Percentiles rank a stretch among this genome's conserved stretches.
Conservation (phyloP, 2,888 invertebrate genomes). For the Theretra japonica region DNA sequence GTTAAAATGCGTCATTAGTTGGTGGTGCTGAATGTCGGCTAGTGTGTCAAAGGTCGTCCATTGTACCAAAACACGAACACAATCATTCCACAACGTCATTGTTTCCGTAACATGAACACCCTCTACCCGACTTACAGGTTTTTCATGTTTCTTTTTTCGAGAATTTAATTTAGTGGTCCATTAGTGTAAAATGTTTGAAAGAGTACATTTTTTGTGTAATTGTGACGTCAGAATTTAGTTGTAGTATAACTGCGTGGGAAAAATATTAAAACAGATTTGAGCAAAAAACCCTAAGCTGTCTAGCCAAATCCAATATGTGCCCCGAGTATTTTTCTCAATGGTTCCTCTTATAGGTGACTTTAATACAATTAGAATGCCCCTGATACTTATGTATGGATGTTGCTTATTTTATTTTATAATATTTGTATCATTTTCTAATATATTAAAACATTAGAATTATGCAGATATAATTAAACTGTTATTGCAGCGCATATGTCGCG, state of each 20-base stretch:
- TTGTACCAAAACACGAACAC: neutral
- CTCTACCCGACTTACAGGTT: neutral
- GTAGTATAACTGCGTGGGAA: no score
- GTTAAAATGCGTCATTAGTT: neutral
- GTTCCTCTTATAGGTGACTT: no score
- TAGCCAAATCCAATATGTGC: no score
- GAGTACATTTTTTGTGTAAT: no score
- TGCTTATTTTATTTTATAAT: neutral
- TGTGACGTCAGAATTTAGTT: no score
- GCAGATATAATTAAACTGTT: constrained; percentile 1
- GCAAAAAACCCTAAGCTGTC: no score
- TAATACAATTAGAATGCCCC: neutral
- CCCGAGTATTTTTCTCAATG: no score
- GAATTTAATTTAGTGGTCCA: neutral
- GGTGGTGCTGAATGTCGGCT: neutral
- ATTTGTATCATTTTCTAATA: neutral
- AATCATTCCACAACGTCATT: neutral
- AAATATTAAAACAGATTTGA: no score
- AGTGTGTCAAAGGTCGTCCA: constrained; percentile 16
- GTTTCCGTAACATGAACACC: neutral
- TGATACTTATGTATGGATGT: neutral
- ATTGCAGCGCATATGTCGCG: constrained; percentile 5
- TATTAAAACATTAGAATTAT: neutral
- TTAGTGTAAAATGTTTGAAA: no score
- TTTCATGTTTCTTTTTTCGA: no score